Conservation (phyloP, 1,140 invertebrate genomes). For the Zaprionus africanus region DNA sequence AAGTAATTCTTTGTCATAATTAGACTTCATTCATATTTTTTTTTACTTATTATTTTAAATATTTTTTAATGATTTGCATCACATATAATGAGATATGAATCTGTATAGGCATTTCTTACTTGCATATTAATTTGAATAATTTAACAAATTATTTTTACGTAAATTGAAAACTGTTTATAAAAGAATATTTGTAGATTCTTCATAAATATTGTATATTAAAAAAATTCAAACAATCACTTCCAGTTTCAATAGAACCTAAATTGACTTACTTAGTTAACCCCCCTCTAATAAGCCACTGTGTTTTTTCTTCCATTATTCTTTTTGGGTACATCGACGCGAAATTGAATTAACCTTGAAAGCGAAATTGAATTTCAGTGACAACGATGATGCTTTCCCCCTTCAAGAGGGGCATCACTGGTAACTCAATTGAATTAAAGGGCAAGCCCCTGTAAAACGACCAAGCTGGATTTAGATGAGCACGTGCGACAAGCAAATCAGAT, state of each 20-base stretch:
- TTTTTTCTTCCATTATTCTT: neutral
- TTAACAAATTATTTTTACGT: too few species aligned
- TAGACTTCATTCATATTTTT: too few species aligned
- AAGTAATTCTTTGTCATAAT: too few species aligned
- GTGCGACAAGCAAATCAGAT: slow-evolving; percentile 31
- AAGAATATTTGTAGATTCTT: neutral
- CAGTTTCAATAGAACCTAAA: neutral
- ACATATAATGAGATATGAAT: too few species aligned
- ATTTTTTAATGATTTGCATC: too few species aligned
- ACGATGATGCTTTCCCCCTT: neutral
- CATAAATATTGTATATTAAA: neutral
- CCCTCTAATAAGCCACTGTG: neutral
- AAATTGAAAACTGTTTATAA: neutral
- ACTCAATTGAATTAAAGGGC: slow-evolving; percentile 32
- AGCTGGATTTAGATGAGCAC: slow-evolving; percentile 8
- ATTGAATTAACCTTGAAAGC: slow-evolving; percentile 67
- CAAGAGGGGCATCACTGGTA: neutral
- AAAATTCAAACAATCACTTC: neutral
- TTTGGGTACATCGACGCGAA: slow-evolving; percentile 24
- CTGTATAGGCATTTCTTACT: too few species aligned
- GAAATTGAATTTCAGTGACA: slow-evolving; percentile 48
- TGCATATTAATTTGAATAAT: too few species aligned
- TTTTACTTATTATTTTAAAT: too few species aligned
- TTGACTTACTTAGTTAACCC: neutral
- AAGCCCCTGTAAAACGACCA: slow-evolving; percentile 21